Evolutionary conservation across 2,797 vertebrate genomes (phyloP).

Genomic region (Mareca penelope): DNA sequence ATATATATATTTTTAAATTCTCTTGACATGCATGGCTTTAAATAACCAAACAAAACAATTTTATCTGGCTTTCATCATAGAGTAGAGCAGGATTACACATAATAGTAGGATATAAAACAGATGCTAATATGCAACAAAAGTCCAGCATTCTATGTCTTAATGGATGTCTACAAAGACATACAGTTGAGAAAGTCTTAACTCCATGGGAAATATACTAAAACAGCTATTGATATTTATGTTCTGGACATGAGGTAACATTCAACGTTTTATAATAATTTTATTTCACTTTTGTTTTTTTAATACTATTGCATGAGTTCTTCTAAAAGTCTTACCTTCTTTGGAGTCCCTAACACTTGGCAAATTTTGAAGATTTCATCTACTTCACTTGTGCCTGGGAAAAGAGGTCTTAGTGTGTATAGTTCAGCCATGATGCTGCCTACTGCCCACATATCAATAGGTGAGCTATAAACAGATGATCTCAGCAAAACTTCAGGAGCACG

Average conservation of each 20-base stretch:
- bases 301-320: neutral
- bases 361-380: constrained; percentile 99
- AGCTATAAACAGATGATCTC: constrained; percentile 91
- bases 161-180: neutral
- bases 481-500: constrained; percentile 95
- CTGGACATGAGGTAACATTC: neutral
- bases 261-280: neutral
- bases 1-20: neutral
- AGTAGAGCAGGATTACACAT: neutral
- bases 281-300: neutral
- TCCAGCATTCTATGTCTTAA: neutral
- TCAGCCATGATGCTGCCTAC: constrained; percentile 99
- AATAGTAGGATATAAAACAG: neutral
- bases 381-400: constrained; percentile 97
- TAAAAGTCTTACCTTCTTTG: constrained; percentile 87
- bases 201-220: neutral
- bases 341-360: constrained; percentile 97
- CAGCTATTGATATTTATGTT: neutral
- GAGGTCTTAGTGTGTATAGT: constrained; percentile 92
- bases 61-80: neutral
- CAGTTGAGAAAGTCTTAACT: neutral
- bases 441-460: constrained; percentile 97
- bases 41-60: neutral
- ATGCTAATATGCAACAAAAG: neutral
- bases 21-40: neutral